A percentile compares a stretch with the other conserved stretches of the same genome.
Evolutionary conservation across 2,113 vertebrate genomes (phyloP).

Genomic region (Chlorocebus sabaeus): DNA sequence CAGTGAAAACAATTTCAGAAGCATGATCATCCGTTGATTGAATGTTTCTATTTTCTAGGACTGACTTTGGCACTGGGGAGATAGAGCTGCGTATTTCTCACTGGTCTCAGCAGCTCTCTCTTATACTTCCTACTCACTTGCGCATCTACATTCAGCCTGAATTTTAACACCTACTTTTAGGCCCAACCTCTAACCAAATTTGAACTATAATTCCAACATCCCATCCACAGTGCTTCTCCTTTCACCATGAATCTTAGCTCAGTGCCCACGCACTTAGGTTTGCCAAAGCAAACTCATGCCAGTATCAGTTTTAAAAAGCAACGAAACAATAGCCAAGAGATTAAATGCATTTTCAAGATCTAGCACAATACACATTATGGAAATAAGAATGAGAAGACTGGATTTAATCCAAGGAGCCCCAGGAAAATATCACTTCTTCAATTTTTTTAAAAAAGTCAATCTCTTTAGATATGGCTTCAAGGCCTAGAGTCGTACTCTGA

Average conservation of each 20-base stretch:
- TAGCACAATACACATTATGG: not conserved
- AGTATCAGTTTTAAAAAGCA: not conserved
- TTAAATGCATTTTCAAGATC: not conserved
- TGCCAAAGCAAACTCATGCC: not conserved
- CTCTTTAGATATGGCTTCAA: not conserved
- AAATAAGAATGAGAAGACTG: not conserved
- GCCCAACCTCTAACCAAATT: not conserved
- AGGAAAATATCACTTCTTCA: not conserved
- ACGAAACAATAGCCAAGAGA: not conserved
- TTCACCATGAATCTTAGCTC: not conserved
- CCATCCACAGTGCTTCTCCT: not conserved
- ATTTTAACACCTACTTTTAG: not conserved
- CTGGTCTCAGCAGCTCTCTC: not conserved
- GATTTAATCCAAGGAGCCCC: not conserved
- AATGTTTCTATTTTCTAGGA: not conserved
- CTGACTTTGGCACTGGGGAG: not conserved
- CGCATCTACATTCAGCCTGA: not conserved
- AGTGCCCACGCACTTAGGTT: too few relatives aligned
- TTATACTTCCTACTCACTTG: not conserved
- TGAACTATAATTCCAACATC: not conserved
- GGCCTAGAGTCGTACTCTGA: not conserved
- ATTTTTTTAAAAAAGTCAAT: not conserved
- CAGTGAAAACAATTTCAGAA: not conserved
- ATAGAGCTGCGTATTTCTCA: not conserved
- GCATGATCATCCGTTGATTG: not conserved